Evolutionary conservation across 2,113 vertebrate genomes (phyloP).

Genomic region (Neoarius graeffei): DNA sequence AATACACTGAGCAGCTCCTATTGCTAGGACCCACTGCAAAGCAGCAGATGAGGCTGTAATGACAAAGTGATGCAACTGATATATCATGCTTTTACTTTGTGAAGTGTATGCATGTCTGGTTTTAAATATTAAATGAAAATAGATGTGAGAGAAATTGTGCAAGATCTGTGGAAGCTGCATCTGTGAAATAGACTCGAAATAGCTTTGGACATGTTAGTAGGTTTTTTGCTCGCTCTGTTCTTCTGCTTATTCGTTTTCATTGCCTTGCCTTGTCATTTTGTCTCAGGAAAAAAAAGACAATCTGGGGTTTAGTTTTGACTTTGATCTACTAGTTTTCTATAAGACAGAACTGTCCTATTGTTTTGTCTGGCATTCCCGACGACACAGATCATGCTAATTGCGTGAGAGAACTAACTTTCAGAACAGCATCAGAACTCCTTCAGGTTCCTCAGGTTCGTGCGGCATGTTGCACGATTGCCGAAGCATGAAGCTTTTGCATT

Average conservation of each 20-base stretch:
- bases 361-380: constrained; percentile 6
- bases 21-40: constrained; percentile 10
- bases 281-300: constrained; percentile 9
- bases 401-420: constrained; percentile 26
- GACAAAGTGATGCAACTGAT: neutral
- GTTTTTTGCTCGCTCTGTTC: neutral
- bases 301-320: constrained; percentile 33
- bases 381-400: constrained; percentile 24
- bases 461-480: constrained; percentile 19
- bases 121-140: constrained; percentile 11
- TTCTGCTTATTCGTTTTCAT: constrained; percentile 13
- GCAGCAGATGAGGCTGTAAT: neutral
- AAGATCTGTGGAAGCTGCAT: neutral
- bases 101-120: neutral
- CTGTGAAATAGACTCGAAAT: neutral
- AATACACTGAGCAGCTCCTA: constrained; percentile 1
- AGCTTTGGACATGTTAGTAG: constrained; percentile 8
- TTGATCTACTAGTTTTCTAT: constrained; percentile 41
- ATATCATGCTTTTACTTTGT: too few relatives aligned
- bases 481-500: constrained; percentile 29
- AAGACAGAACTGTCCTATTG: constrained; percentile 34
- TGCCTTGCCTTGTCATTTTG: neutral
- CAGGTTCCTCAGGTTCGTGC: constrained; percentile 5
- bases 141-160: neutral
- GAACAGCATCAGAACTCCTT: constrained; percentile 1